Base-by-base conservation (phyloP, 2,888 invertebrate species). In the Stenodera caucasica region DNA sequence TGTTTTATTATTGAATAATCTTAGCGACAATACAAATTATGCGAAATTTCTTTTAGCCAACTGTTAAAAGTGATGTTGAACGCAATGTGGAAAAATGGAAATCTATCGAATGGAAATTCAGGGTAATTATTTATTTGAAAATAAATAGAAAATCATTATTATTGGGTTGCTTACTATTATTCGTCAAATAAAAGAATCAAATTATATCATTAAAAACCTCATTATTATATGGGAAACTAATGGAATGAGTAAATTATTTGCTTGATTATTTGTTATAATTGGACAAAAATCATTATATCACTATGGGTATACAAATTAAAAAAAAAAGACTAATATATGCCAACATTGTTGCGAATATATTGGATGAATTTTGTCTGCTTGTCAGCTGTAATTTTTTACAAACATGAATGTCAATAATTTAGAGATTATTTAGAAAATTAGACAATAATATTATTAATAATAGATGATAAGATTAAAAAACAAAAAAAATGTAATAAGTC, bases 41-140 rank as follows among this genome's bases (percentile, higher is more conserved):
- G n/a, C 32, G n/a, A 55, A 59, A 61, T 67, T 72, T 66, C 68
- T 80, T 80, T 69, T 80, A 84, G 83, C 83, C 82, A 72, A 80
- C 80, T 77, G 81, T 81, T 73, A 80, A 79, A 73, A 80, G 78
- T 73, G 83, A 82, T 77, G 82, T 82, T 79, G 80, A 82, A 77
- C 81, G 81, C 74, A 77, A 79, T 74, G 77, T 81, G 77, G 82
- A 82, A 81, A 83, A 80, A 78, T 83, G 84, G 83, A 85, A 84
- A 81, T 83, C 84, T 75, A 85, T 84, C 82, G 85, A 86, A 78
- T 86, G 86, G 86, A 86, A 86, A 83, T 86, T 86, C 83, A 84
- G 86, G 86, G 86, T 86, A 86, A 85, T 45, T 45, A 45, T 45
- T n/a, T 23, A 45, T 12, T 30, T 30, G 8, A 30, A 30, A 9